Base-by-base conservation (phyloP, 1,140 invertebrate genomes). In the Drosophila cardini region DNA sequence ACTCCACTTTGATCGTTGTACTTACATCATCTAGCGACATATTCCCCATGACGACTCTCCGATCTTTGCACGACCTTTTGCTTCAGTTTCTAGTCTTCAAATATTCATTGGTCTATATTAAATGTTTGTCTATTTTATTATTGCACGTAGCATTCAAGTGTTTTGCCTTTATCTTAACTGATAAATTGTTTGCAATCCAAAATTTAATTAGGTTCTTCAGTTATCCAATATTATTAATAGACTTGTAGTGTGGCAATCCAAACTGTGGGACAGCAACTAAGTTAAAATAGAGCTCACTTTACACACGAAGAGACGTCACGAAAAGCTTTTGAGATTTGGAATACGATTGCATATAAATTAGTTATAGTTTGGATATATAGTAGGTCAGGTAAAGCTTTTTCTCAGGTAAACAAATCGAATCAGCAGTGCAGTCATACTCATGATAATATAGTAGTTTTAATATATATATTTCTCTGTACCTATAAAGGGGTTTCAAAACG, bases 331-430 rank as follows among this genome's bases (percentile, higher is more conserved):
- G 13, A 2, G 38, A 40, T 40, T 40, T 40, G 11, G 3, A 40
- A 40, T 40, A 6, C 38, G n/a, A 40, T 13, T n/a, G 38, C 38
- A 13, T 4, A 13, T 5, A 13, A 40, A 40, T 38, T 4, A 40
- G 38, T n/a, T 40, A 13, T 13, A 4, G 38, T n/a, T 40, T 13
- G 10, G 4, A 40, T 5, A 40, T 5, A 13, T 40, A 40, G 38
- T 40, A 40, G 38, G 38, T 40, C 38, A 40, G 38, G n/a, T 40
- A n/a, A 40, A 40, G n/a, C 38, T 40, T 40, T 13, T 40, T n/a
- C 9, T 13, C 11, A n/a, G 38, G 11, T 40, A 40, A 40, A 40
- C 38, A 40, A 40, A 40, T 40, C 4, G 38, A 13, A 40, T 40
- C 38, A 40, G 38, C n/a, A 13, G 38, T 40, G 21, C 21, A 26